A percentile compares a stretch with the other conserved stretches of the same genome.
Evolutionary conservation across 1,140 invertebrate genomes (phyloP).

Genomic region (Helicoverpa zea): DNA sequence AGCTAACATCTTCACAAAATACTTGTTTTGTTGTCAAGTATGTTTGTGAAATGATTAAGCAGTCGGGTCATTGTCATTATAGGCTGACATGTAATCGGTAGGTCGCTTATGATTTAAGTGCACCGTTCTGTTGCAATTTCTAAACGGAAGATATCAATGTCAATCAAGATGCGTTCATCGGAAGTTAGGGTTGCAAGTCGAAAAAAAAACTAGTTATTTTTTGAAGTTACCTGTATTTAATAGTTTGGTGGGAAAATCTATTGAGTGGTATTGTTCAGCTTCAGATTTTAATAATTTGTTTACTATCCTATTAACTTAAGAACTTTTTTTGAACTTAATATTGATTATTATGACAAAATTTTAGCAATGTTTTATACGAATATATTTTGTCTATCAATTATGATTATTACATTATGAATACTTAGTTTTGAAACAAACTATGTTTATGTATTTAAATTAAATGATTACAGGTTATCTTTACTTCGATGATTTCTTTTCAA

Average conservation of each 20-base stretch:
- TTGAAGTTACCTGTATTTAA: slow-evolving; percentile 39
- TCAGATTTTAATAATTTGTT: not conserved
- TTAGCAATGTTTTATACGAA: slow-evolving; percentile 10
- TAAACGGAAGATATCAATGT: slow-evolving; percentile 13
- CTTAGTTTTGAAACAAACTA: slow-evolving; percentile 2
- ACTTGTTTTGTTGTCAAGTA: not conserved
- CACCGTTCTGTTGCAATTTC: slow-evolving; percentile 39
- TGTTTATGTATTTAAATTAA: slow-evolving; percentile 6
- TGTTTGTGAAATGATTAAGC: slow-evolving; percentile 7
- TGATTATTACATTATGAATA: slow-evolving; percentile 26
- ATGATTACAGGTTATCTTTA: not conserved
- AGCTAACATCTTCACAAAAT: slow-evolving; percentile 16
- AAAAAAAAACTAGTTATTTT: slow-evolving; percentile 44
- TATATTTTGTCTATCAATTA: slow-evolving; percentile 17
- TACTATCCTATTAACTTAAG: not conserved
- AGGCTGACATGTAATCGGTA: slow-evolving; percentile 39
- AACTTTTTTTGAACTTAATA: slow-evolving; percentile 5
- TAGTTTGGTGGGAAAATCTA: slow-evolving; percentile 9
- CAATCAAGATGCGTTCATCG: slow-evolving; percentile 27
- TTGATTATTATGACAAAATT: slow-evolving; percentile 3
- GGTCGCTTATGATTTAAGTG: slow-evolving; percentile 19
- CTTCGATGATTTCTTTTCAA: slow-evolving; percentile 10
- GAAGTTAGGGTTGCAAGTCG: slow-evolving; percentile 38
- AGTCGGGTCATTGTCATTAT: slow-evolving; percentile 43
- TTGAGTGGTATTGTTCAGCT: slow-evolving; percentile 13